These are phyloP conservation scores for Melipona beecheii DNA, from an alignment of 2,888 invertebrate genomes.

Conservation along the genomic window DNA sequence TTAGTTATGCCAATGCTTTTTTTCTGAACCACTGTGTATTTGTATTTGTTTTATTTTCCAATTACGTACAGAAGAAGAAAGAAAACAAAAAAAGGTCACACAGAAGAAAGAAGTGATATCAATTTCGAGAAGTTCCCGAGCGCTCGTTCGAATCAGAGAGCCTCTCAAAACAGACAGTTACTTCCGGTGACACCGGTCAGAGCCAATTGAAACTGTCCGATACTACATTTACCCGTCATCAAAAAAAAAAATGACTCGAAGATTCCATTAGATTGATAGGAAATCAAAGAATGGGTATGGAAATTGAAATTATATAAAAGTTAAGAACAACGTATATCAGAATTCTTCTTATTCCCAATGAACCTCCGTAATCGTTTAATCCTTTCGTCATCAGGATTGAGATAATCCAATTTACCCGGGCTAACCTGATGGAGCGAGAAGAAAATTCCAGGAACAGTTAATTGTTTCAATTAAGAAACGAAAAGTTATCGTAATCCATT, in stretches of 20 bases:
- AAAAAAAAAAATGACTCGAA: not conserved
- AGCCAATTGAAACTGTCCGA: constrained; percentile 2
- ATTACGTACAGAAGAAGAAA: no score
- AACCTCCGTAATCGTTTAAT: constrained; percentile 7
- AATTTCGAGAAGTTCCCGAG: not conserved
- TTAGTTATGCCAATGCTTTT: no score
- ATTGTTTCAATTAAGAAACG: not conserved
- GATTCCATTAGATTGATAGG: not conserved
- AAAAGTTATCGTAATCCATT: not conserved
- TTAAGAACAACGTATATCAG: not conserved
- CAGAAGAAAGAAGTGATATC: no score
- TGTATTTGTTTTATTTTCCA: no score
- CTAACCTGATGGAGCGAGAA: constrained; percentile 1
- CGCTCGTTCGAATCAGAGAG: not conserved
- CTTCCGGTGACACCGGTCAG: constrained; percentile 18
- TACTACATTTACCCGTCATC: not conserved
- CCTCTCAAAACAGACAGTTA: constrained; percentile 17
- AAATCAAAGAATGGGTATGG: not conserved
- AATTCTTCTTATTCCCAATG: not conserved
- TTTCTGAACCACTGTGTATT: no score
- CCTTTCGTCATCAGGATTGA: not conserved
- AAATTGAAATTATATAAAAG: constrained; percentile 2
- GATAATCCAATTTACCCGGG: constrained; percentile 13
- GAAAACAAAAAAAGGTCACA: no score
- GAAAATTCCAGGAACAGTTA: not conserved